Evolutionary conservation across 2,797 vertebrate genomes (phyloP).

Genomic region (Labroides dimidiatus): DNA sequence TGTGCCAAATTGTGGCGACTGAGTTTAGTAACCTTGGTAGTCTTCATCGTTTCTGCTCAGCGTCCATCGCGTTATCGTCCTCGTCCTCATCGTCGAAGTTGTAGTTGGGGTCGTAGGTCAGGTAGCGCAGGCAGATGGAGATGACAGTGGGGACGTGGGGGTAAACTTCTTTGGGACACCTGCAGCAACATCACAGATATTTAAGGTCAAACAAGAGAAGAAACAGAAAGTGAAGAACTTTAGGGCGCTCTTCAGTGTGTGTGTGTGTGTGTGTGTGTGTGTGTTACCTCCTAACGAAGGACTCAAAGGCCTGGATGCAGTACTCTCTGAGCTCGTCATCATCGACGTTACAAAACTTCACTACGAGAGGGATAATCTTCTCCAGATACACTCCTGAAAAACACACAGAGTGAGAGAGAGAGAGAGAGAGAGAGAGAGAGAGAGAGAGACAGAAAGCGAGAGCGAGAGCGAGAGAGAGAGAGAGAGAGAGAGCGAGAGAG

Average conservation of each 20-base stretch:
- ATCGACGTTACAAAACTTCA: constrained; percentile 98
- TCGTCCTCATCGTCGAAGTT: constrained; percentile 99
- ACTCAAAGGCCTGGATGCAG: constrained; percentile 99
- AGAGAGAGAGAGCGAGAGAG: no score
- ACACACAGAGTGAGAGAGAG: no score
- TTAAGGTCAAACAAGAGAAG: not conserved
- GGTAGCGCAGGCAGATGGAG: constrained; percentile 98
- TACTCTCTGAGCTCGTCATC: constrained; percentile 98
- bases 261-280: not conserved
- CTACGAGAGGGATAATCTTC: constrained; percentile 97
- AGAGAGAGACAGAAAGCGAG: no score
- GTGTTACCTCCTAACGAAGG: constrained; percentile 94
- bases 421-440: no score
- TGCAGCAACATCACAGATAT: not conserved
- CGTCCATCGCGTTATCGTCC: constrained; percentile 99
- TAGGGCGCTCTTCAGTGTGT: not conserved
- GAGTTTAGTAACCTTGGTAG: constrained; percentile 91
- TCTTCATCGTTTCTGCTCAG: constrained; percentile 97
- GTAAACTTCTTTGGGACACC: constrained; percentile 96
- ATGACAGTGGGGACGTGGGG: constrained; percentile 98
- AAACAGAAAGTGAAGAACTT: not conserved
- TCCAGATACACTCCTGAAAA: constrained; percentile 92
- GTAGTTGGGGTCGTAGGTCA: constrained; percentile 99
- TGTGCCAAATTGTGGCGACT: no score
- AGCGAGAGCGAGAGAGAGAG: no score